Base-by-base conservation (phyloP, 2,113 vertebrate species). In the Copsychus sechellarum region DNA sequence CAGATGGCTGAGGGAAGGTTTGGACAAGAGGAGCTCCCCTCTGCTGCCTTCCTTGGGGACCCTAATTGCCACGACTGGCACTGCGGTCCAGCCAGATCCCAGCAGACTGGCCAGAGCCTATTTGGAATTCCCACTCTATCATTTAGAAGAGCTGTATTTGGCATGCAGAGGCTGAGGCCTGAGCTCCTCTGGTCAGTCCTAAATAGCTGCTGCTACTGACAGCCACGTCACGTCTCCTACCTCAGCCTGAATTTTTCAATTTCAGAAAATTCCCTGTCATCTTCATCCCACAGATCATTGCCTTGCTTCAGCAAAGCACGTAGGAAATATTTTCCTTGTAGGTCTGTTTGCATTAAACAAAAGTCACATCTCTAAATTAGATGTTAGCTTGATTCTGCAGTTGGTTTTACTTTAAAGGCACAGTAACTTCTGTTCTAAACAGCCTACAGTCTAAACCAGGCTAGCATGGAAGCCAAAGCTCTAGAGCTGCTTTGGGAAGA, bases 101-200 rank as follows among this genome's bases (percentile, higher is more conserved):
- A 69, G 80, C 78, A 90, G 76, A 58, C 47, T 47, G 92, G 61
- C 67, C 92, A 88, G 92, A 78, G 43, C 21, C 80, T 87, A 36
- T 79, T 95, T 97, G 96, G 83, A 97, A 95, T 79, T 82, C 72
- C 93, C 86, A 81, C 96, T 83, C 22, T 98, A 60, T 98, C 95
- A 98, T 98, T 98, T 98, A 91, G 86, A 70, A 97, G 89, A 89
- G 70, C 92, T 97, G 94, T 93, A 90, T 93, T 95, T 96, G 93
- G 88, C 54, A 77, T 65, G 79, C 76, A 23, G 76, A 90, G 69
- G 69, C 81, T 89, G 65, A 92, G 77, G 81, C 38, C 71, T 90
- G 85, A 81, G 50, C 51, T 91, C 71, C 80, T 95, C 95, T 93
- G 90, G 90, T 76, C 43, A 18, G 58, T 65, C 86, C 88, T 92